Percentiles rank a stretch among this genome's conserved stretches.
These are phyloP conservation scores for Idaea straminata DNA, from an alignment of 2,888 invertebrate species.

Conservation along the genomic window DNA sequence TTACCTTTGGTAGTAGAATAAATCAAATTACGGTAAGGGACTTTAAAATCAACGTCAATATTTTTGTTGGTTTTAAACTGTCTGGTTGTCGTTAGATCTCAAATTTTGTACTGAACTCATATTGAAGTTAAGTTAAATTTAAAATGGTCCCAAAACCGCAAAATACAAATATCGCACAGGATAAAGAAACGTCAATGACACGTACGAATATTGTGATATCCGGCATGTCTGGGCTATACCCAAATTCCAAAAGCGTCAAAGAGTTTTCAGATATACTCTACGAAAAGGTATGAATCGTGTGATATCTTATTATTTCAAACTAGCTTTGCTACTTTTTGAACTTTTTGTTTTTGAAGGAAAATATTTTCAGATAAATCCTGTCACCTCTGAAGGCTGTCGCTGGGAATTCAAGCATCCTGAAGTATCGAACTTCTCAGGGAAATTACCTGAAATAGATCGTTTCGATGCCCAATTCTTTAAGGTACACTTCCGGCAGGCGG, in stretches of 20 bases:
- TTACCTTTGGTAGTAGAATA: too few species aligned
- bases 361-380: slow-evolving; percentile 72
- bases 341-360: too few species aligned
- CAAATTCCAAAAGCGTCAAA: slow-evolving; percentile 32
- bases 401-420: slow-evolving; percentile 54
- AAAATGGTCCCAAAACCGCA: not conserved
- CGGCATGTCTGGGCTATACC: slow-evolving; percentile 46
- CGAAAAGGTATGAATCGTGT: slow-evolving; percentile 25
- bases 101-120: too few species aligned
- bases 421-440: slow-evolving; percentile 82
- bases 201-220: slow-evolving; percentile 21
- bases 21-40: too few species aligned
- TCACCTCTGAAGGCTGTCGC: slow-evolving; percentile 78
- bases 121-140: too few species aligned
- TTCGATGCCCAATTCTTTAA: slow-evolving; percentile 87
- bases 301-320: not conserved
- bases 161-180: not conserved
- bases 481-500: slow-evolving; percentile 82
- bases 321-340: not conserved
- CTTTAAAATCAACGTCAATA: too few species aligned
- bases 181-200: not conserved
- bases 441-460: slow-evolving; percentile 77
- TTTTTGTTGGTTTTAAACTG: too few species aligned
- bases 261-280: slow-evolving; percentile 31
- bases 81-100: too few species aligned